Evolutionary conservation across 92 coral and sea anemone species (phyloP), one percentile per base, ranked within the genome.

Genomic region (Zoanthus sansibaricus): DNA sequence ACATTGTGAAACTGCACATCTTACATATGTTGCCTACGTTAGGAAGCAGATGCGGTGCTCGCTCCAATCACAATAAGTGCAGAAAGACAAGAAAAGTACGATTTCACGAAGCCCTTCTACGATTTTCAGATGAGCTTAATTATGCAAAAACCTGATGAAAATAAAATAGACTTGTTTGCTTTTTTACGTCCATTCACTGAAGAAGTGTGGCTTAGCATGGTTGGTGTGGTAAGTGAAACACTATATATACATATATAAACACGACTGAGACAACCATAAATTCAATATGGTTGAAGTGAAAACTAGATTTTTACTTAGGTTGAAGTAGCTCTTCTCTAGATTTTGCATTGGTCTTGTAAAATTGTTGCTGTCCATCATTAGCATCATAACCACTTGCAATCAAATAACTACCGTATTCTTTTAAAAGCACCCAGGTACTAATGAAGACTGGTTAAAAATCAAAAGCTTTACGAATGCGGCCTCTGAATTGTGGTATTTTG

Each of bases 81-180:
- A 32, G 90, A 82, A n/a, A 91, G 99, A 25, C 98, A 97, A 69
- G 14, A 75, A 47, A 44, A 64, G 6, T 91, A 95, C 13, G 99
- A 97, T 83, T 97, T 97, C 74, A 97, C 94, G 45, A 97, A 97
- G 72, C 99, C 99, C 9, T 97, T 97, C 89, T 92, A 93, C 98
- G 99, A 97, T 37, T 97, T 97, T 78, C 87, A 92, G 83, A 87
- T 93, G 96, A 94, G 98, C 47, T 83, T 97, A 55, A 97, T 97
- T 54, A 92, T 97, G 93, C 93, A 90, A 72, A 93, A 92, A 74
- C 92, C 94, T 20, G 88, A 90, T 7, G 97, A 92, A 10, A 89
- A 92, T 6, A 93, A 87, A 12, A 85, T 95, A 3, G 78, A 90
- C 58, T 90, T 91, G 37, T 97, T 97, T 76, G 98, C 98, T 4